Base-by-base conservation (phyloP, 2,888 invertebrate genomes). In the Pammene aurita region DNA sequence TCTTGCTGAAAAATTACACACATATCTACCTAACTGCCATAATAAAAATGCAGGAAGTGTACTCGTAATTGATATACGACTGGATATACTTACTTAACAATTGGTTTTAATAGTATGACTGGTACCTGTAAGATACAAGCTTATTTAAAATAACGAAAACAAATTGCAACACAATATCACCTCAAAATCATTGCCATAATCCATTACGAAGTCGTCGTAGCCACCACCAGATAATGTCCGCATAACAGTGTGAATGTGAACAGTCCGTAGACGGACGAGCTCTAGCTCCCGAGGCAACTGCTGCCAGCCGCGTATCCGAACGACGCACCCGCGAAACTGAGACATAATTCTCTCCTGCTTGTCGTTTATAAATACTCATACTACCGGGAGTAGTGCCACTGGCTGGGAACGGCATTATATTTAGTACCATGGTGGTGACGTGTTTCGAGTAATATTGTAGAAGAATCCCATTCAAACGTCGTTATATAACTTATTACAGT, bases 111-210 rank as follows among this genome's bases (percentile, higher is more conserved):
- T 26, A 26, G 5, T 38, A 9, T 38, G 38, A 38, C 38, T 38
- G 26, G 26, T 2, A 26, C 26, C 26, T 9, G n/a, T 7, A 9
- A 38, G 38, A 38, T 38, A 38, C 38, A 6, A 38, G 38, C 2
- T 9, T 38, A 38, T 26, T 26, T 4, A 2, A 26, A 26, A 26
- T 26, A 26, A 4, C 26, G 26, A 38, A 60, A 26, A n/a, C 6
- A 34, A 38, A 48, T 44, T 65, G 1, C 14, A 18, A 16, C 14
- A 54, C 7, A n/a, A n/a, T n/a, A 35, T 80, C 81, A 91, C 92
- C 90, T 91, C 91, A 81, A 91, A 91, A 76, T 91, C 88, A 78
- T 87, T 85, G 74, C 86, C 85, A 78, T 82, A 81, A 79, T 90
- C 90, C 92, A 92, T 92, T 44, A 90, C 80, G 81, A 92, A 90